These are phyloP conservation scores for Tanypteryx hageni DNA, from an alignment of 2,888 invertebrate species.

Conservation along the genomic window DNA sequence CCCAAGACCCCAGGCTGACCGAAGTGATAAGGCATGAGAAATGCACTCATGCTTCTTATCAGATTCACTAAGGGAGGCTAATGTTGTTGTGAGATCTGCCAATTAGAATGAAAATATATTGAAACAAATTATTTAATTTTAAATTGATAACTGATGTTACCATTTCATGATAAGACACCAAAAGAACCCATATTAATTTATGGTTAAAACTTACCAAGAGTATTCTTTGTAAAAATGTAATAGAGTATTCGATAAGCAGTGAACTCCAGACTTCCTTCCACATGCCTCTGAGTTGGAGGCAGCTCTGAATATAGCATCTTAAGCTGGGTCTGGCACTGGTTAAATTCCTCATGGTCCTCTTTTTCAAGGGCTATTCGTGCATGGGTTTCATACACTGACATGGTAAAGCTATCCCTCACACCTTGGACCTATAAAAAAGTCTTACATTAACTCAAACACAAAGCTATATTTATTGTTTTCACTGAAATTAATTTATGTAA, in stretches of 20 bases:
- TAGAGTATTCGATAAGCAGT: conserved; percentile 97
- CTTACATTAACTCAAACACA: too few relatives aligned
- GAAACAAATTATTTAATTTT: conserved; percentile 58
- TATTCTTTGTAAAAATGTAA: conserved; percentile 98
- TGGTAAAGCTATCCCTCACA: conserved; percentile 94
- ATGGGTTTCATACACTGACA: conserved; percentile 99
- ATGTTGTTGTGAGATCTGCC: conserved; percentile 94
- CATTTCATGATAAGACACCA: too few relatives aligned
- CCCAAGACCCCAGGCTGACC: conserved; percentile 94
- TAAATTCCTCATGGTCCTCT: conserved; percentile 99
- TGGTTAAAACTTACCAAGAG: conserved; percentile 86
- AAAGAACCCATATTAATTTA: neutral
- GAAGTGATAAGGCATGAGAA: conserved; percentile 89
- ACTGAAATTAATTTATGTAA: too few relatives aligned
- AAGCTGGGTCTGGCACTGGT: conserved; percentile 99
- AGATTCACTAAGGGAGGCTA: conserved; percentile 86
- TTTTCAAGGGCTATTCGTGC: conserved; percentile 98
- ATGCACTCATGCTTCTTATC: conserved; percentile 90
- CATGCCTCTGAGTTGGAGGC: conserved; percentile 70
- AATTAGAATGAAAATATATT: conserved; percentile 70
- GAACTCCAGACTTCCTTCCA: conserved; percentile 91
- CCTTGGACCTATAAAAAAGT: conserved; percentile 89
- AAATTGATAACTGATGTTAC: conserved; percentile 34
- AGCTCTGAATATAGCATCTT: conserved; percentile 92
- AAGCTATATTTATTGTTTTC: too few relatives aligned